Base-by-base conservation (phyloP, 2,797 vertebrate species). In the Sebastes goodei region DNA sequence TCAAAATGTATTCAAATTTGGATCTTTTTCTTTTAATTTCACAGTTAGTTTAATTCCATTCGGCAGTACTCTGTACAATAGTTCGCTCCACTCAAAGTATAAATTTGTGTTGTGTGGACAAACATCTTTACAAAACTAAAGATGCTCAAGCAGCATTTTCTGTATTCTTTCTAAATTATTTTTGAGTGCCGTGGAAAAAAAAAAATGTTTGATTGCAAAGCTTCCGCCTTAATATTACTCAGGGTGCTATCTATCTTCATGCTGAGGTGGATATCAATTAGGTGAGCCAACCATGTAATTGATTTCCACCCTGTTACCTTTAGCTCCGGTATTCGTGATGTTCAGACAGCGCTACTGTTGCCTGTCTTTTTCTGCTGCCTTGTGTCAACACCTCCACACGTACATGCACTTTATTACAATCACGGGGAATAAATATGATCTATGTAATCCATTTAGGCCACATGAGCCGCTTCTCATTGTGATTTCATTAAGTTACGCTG, bases 261-360 rank as follows among this genome's bases (percentile, higher is more conserved):
- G 92, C 93, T 73, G 88, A 90, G 88, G 81, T 93, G 92, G 88
- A 67, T 92, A 93, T 93, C 92, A 93, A 91, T 93, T 95, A 95
- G 90, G 91, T 91, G 94, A 95, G 84, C 90, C 92, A 91, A 90
- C 78, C 95, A 94, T 95, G 95, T 96, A 95, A 96, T 95, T 94
- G 95, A 96, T 95, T 96, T 95, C 94, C 93, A 87, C 85, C 84
- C 89, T 91, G 92, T 93, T 95, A 91, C 94, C 86, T 95, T 93
- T 88, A 86, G 86, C 92, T 87, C 74, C 63, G 53, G 78, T 86
- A 86, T 91, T 93, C 93, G 82, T 91, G 92, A 91, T 76, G 84
- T 82, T 89, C 73, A 85, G 83, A 85, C 81, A 75, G 67, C 15
- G 15, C 57, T 70, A 63, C 67, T 20, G 42, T 89, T 78, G 71